Evolutionary conservation across 2,113 vertebrate species (phyloP), one percentile per base, ranked within the genome.

Genomic region (Mirza zaza): DNA sequence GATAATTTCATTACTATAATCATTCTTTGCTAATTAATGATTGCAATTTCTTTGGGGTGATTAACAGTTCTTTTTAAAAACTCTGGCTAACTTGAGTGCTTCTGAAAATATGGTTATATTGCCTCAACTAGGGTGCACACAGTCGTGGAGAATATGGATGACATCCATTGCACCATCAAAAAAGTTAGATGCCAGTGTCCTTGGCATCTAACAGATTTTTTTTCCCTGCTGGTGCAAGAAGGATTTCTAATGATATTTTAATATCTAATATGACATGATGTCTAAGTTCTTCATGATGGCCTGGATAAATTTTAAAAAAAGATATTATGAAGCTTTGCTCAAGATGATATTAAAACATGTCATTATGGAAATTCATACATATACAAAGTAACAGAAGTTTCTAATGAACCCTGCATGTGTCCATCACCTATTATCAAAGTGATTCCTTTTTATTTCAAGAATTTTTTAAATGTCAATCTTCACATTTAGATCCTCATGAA

Each of bases 1-100:
- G 39, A 65, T 94, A 61, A 88, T 95, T 92, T 90, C 21, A 94
- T 84, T 91, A 39, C n/a, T 71, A 63, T 91, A 12, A 83, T 93
- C 45, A 86, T 92, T 94, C 9, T 39, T 95, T 93, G 27, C n/a
- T 92, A 96, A 92, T 94, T 96, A 95, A 96, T 79, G 5, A 79
- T 65, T 77, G 6, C 6, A 95, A 57, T 83, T 96, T 90, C 18
- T 87, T 75, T 85, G 18, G 15, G 10, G 11, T 87, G 25, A 75
- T 79, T 96, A 90, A 86, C 10, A 71, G 27, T 83, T 73, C 42
- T 87, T 89, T 87, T 23, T 4, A 20, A 63, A 89, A 96, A 80
- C 52, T 73, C 63, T 52, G 15, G 34, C 42, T 63, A 90, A 59
- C 34, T 76, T 63, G 17, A 70, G 18, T 57, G n/a, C 21, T 76